Conservation (phyloP, 2,113 vertebrate species). For the Suncus etruscus region DNA sequence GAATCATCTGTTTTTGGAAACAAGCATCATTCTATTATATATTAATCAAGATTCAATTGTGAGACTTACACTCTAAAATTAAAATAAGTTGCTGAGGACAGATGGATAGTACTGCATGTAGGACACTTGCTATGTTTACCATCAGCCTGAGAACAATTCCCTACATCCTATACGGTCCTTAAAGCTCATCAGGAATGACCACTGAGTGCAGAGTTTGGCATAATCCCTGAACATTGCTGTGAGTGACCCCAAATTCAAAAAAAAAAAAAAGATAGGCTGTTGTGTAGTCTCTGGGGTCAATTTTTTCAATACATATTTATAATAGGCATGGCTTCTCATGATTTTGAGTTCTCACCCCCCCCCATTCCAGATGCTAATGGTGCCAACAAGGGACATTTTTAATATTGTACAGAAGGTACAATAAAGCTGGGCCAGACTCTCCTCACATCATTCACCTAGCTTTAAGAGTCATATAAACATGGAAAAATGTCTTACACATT, state of each 20-base stretch:
- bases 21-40: background rate
- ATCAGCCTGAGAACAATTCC: too few relatives aligned
- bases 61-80: background rate
- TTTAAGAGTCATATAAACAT: background rate
- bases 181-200: too few relatives aligned
- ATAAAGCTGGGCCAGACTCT: background rate
- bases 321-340: slow-evolving; percentile 15
- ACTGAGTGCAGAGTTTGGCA: too few relatives aligned
- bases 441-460: background rate
- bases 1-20: slow-evolving; percentile 24
- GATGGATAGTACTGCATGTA: too few relatives aligned
- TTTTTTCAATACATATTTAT: background rate
- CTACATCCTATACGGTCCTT: too few relatives aligned
- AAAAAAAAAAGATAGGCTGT: background rate
- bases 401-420: background rate
- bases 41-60: background rate
- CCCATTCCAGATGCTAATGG: background rate
- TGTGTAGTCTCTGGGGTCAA: background rate
- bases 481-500: background rate
- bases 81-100: background rate
- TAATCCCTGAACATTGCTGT: too few relatives aligned
- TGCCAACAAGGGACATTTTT: background rate
- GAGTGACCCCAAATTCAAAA: too few relatives aligned
- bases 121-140: too few relatives aligned
- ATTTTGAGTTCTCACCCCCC: slow-evolving; percentile 2